Base-by-base conservation (phyloP, 2,113 vertebrate species). In the Vidua macroura region DNA sequence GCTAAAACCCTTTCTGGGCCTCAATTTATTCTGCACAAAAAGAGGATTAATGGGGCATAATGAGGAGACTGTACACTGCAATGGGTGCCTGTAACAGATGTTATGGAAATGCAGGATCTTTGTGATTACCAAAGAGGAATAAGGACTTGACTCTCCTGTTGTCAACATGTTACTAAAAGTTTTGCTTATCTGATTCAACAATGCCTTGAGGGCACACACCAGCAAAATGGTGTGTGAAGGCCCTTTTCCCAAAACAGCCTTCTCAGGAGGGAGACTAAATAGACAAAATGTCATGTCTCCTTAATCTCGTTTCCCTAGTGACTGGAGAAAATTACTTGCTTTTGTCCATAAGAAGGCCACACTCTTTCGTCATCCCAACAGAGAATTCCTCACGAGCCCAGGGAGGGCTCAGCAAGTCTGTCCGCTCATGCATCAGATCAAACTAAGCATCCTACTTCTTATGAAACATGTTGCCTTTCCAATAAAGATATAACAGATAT, bases 41-140 rank as follows among this genome's bases (percentile, higher is more conserved):
- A 85, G 85, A 79, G 67, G 72, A 94, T 89, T 93, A 95, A 81
- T 88, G 46, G 18, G 16, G 30, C 62, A 39, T 89, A 72, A 91
- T 83, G 37, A 86, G 18, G 15, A 89, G 56, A 52, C 52, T 55
- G 37, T 80, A 84, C 51, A 44, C 48, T 72, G 66, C 52, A 92
- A 13, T 68, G 28, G 37, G 62, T 68, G 66, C 33, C 69, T 73
- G 44, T 68, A 91, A 89, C 62, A 86, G 88, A 93, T 88, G 86
- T 67, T 86, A 48, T 43, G 58, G 56, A 91, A 81, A 58, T 78
- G 66, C 24, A 68, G 66, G 60, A 60, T 52, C 49, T 53, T 75
- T 3, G 1, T 84, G 80, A 48, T 93, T 62, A 20, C 59, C 70
- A 67, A 52, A 85, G 67, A 93, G 66, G 43, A 70, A 52, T 5